Percentiles rank a stretch among this genome's conserved stretches.
phyloP scores from a whole-genome alignment of 2,797 vertebrate species.

The Anisognathus igniventris region DNA sequence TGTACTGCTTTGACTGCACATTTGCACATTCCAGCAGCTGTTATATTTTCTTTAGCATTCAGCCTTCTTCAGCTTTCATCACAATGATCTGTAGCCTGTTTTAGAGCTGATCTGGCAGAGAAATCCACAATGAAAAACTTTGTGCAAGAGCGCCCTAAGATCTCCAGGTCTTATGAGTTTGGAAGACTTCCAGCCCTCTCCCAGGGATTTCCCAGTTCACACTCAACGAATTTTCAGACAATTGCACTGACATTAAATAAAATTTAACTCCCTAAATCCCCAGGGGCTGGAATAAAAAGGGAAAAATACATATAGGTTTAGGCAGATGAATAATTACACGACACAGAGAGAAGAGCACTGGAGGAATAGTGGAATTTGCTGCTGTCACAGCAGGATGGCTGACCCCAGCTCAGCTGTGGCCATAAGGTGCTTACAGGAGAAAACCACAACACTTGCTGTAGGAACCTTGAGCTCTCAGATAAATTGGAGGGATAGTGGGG shows the following conservation, averaged over 20 bases:
- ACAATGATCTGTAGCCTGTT: not conserved
- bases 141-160: not conserved
- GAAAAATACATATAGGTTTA: not conserved
- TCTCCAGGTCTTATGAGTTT: not conserved
- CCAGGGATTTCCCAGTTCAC: not conserved
- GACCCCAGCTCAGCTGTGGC: not conserved
- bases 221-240: not conserved
- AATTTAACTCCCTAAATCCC: not conserved
- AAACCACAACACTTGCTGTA: not conserved
- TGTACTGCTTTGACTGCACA: not conserved
- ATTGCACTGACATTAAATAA: not conserved
- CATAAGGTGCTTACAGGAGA: not conserved
- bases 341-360: not conserved
- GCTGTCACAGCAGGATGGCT: not conserved
- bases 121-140: not conserved
- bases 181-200: slow-evolving; percentile 9
- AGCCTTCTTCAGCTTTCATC: slow-evolving; percentile 36
- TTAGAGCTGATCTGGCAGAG: slow-evolving; percentile 36
- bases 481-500: fast-evolving
- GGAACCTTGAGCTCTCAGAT: not conserved
- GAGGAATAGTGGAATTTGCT: not conserved
- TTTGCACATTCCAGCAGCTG: not conserved
- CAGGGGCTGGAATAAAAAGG: not conserved
- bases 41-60: slow-evolving; percentile 11
- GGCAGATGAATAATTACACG: not conserved